A percentile compares a stretch with the other conserved stretches of the same genome.
Conservation (phyloP, 2,113 vertebrate species). For the Cheirogaleus medius region DNA sequence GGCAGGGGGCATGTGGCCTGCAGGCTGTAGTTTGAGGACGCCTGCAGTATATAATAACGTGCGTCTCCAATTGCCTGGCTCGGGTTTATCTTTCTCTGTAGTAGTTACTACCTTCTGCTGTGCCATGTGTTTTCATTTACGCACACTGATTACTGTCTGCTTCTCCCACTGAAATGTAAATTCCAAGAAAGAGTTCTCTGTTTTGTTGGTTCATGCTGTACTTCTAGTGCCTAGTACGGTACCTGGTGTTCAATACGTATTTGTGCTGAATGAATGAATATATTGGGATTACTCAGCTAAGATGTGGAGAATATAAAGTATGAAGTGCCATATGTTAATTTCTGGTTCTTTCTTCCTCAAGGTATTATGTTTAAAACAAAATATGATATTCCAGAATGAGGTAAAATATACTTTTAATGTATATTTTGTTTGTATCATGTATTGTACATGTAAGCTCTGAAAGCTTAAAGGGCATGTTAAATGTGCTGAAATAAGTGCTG, state of each 20-base stretch:
- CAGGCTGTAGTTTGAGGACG: too few species aligned
- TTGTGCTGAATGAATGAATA: background rate
- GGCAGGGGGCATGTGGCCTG: too few species aligned
- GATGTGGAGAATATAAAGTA: background rate
- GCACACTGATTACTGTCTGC: background rate
- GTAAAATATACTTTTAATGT: background rate
- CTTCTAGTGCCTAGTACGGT: background rate
- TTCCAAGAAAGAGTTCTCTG: background rate
- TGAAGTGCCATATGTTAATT: background rate
- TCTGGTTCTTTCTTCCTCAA: background rate
- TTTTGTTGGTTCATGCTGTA: background rate
- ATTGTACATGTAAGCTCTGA: background rate
- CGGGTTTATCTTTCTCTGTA: background rate
- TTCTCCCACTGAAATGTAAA: background rate
- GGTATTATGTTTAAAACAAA: background rate
- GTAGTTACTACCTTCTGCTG: background rate
- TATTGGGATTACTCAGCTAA: background rate
- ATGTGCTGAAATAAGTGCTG: slow-evolving; percentile 33
- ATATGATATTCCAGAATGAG: background rate
- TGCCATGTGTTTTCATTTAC: background rate
- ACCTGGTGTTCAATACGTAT: background rate
- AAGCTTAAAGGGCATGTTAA: background rate
- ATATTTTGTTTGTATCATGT: background rate
- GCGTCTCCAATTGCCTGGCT: background rate
- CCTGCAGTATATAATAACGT: too few species aligned